A percentile compares a stretch with the other conserved stretches of the same genome.
These are phyloP conservation scores for Drosophila punjabiensis DNA, from an alignment of 1,140 invertebrate genomes.

Conservation along the genomic window DNA sequence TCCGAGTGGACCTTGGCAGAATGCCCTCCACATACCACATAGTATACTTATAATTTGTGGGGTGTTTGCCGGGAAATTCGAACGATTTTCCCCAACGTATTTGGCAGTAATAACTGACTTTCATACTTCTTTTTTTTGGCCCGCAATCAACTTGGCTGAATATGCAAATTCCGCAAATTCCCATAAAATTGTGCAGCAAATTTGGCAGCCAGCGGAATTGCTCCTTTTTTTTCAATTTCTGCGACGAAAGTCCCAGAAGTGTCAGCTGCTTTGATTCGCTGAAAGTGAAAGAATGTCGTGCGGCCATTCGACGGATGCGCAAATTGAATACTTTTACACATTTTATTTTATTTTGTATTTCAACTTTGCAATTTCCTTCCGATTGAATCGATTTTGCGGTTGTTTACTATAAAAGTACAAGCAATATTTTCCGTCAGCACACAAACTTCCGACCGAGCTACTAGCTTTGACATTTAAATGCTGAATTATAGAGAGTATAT, in stretches of 20 bases:
- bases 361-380: slow-evolving; percentile 1
- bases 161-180: slow-evolving; percentile 55
- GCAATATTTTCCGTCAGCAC: background rate
- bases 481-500: slow-evolving; percentile 4
- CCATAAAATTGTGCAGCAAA: slow-evolving; percentile 27
- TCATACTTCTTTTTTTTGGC: slow-evolving; percentile 27
- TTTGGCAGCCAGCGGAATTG: slow-evolving; percentile 34
- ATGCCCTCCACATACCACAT: slow-evolving; percentile 9
- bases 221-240: slow-evolving; percentile 13
- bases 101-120: slow-evolving; percentile 31
- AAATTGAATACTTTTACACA: slow-evolving; percentile 11
- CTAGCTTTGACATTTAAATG: slow-evolving; percentile 27
- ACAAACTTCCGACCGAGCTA: slow-evolving; percentile 13
- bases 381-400: slow-evolving; percentile 25
- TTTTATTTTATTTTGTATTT: slow-evolving; percentile 8
- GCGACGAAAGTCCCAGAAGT: slow-evolving; percentile 19
- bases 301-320: slow-evolving; percentile 10
- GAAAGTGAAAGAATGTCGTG: slow-evolving; percentile 12
- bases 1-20: slow-evolving; percentile 44
- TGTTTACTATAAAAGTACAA: slow-evolving; percentile 11
- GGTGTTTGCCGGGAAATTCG: background rate
- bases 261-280: slow-evolving; percentile 40
- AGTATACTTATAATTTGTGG: slow-evolving; percentile 21
- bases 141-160: slow-evolving; percentile 48
- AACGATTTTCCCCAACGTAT: slow-evolving; percentile 4